phyloP scores from a whole-genome alignment of 1,140 invertebrate genomes.

The Drosophila tani region DNA sequence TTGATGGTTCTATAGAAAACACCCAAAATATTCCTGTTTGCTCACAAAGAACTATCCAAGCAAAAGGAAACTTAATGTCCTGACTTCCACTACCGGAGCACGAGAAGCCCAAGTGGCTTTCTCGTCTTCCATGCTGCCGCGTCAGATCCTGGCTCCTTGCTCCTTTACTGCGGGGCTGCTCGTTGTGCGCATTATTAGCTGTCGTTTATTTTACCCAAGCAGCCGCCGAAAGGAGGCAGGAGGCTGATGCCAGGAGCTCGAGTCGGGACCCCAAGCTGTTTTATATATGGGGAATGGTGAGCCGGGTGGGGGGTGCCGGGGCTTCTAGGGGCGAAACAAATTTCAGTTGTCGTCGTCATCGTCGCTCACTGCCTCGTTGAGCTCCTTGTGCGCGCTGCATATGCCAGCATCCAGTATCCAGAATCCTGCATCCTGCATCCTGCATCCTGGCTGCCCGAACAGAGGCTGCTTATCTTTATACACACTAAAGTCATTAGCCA shows the following conservation, averaged over 20 bases:
- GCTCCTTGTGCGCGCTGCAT: constrained; percentile 29
- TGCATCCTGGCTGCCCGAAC: constrained; percentile 18
- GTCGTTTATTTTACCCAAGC: constrained; percentile 78
- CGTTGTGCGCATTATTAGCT: constrained; percentile 80
- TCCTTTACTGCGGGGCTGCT: constrained; percentile 39
- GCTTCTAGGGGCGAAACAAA: constrained; percentile 56
- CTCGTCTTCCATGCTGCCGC: constrained; percentile 25
- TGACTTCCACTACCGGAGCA: constrained; percentile 25
- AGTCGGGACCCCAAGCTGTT: constrained; percentile 33
- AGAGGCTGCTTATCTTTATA: constrained; percentile 67
- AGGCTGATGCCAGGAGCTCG: constrained; percentile 12
- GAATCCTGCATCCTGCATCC: constrained; percentile 26
- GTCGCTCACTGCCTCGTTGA: constrained; percentile 35
- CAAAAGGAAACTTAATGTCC: constrained; percentile 2
- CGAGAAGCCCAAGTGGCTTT: constrained; percentile 40
- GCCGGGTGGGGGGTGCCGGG: constrained; percentile 16
- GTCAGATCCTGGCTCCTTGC: constrained; percentile 37
- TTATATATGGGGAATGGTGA: constrained; percentile 15
- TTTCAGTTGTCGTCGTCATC: constrained; percentile 73
- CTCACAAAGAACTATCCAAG: constrained; percentile 18
- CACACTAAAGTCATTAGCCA: constrained; percentile 79
- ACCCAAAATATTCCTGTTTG: not conserved
- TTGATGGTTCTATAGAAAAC: not conserved
- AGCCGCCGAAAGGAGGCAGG: constrained; percentile 30
- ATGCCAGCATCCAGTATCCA: constrained; percentile 25